Percentiles rank a stretch among this genome's conserved stretches.
phyloP scores from a whole-genome alignment of 2,113 vertebrate species.

The Mesocricetus auratus region DNA sequence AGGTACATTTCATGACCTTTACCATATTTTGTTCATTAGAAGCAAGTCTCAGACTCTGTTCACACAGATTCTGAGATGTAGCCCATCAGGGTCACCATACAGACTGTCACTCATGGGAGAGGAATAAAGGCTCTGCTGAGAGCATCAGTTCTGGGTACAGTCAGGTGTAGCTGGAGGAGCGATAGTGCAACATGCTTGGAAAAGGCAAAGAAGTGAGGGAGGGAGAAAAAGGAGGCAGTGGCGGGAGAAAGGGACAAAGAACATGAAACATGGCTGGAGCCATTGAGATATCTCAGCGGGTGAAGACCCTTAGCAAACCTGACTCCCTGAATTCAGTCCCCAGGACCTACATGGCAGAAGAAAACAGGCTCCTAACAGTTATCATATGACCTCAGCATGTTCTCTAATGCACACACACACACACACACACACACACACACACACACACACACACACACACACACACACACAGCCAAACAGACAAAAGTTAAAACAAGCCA shows the following conservation, averaged over 20 bases:
- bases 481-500: neutral
- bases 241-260: neutral
- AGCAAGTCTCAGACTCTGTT: neutral
- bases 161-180: neutral
- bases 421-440: neutral
- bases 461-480: neutral
- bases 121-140: neutral
- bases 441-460: neutral
- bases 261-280: neutral
- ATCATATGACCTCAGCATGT: neutral
- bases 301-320: neutral
- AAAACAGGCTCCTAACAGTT: neutral
- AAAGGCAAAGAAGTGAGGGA: neutral
- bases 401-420: fast-evolving
- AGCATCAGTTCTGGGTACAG: neutral
- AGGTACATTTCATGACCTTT: neutral
- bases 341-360: neutral
- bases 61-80: too few species aligned
- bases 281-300: neutral
- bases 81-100: too few species aligned
- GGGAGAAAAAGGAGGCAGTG: neutral
- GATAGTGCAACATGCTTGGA: neutral
- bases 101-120: neutral
- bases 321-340: too few species aligned
- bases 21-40: neutral